Evolutionary conservation across 2,113 vertebrate species (phyloP), one percentile per base, ranked within the genome.

Genomic region (Tricholaema leucomelas): DNA sequence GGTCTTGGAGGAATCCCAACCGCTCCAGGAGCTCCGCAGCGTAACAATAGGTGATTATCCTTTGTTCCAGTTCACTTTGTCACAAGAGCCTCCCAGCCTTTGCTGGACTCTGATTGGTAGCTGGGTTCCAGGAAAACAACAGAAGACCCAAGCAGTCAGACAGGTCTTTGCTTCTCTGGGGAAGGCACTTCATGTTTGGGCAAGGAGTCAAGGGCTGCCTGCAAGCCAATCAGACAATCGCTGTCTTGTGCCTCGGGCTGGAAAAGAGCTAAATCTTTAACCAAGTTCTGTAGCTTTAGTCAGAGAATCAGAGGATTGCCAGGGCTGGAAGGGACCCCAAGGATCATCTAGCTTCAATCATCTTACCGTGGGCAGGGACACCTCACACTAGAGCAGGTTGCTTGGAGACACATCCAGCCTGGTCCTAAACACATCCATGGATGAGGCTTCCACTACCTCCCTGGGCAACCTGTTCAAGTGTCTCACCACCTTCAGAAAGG

Each of bases 1-100:
- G 35, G 65, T 93, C 40, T 74, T 90, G 87, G 79, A 88, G n/a
- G 52, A 58, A 81, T 83, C 74, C 81, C 87, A 93, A 58, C 28
- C 0, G 0, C 52, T 63, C 73, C 14, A 95, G 71, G 59, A 70
- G 50, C 80, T 94, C 61, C 81, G 74, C 48, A 88, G 70, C 23
- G 20, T 24, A 93, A 91, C 72, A 93, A 83, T 52, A 61, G 50
- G 36, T 30, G 60, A 90, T 83, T 70, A 77, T 38, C 42, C 84
- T 86, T 72, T 73, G 25, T 42, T 89, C 83, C 42, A 64, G 63
- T 46, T 67, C 35, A 15, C 74, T 90, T 78, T 52, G 79, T 88
- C 84, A 40, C 55, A 77, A 40, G 70, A 54, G 46, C 63, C 36
- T n/a, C 28, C 12, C 52, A 44, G 52, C 46, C 56, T 81, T 61